Percentiles rank a stretch among this genome's conserved stretches.
Evolutionary conservation across 2,888 invertebrate genomes (phyloP).

Genomic region (Serrognathus titanus): DNA sequence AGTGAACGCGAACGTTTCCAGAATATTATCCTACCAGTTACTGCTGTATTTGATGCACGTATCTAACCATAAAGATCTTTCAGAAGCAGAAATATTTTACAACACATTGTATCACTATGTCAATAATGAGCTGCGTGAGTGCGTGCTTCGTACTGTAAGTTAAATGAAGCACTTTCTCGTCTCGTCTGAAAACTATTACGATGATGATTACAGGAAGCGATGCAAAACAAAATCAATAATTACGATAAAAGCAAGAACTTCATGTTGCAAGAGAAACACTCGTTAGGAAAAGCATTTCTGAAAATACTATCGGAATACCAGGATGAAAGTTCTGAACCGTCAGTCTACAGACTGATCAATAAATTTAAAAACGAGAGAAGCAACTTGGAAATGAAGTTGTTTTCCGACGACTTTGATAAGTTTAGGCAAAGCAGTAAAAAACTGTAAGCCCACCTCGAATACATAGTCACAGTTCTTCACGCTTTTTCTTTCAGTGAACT

Average conservation of each 20-base stretch:
- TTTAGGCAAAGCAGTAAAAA: background rate
- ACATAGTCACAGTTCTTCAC: background rate
- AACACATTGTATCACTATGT: constrained; percentile 5
- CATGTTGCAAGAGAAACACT: constrained; percentile 1
- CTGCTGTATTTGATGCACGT: constrained; percentile 7
- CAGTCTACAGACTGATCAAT: background rate
- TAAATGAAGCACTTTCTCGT: too few species aligned
- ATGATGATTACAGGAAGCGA: constrained; percentile 9
- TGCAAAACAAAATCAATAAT: constrained; percentile 6
- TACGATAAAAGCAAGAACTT: constrained; percentile 1
- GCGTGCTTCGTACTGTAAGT: constrained; percentile 9
- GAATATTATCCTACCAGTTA: constrained; percentile 9
- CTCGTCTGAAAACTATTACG: too few species aligned
- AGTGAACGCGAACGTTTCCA: constrained; percentile 1
- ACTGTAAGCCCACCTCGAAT: background rate
- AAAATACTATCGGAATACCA: constrained; percentile 3
- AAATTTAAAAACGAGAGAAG: background rate
- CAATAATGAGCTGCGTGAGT: constrained; percentile 7
- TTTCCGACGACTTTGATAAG: background rate
- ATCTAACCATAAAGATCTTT: constrained; percentile 6
- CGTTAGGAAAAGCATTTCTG: constrained; percentile 3
- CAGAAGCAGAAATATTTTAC: constrained; percentile 5
- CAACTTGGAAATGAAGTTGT: background rate
- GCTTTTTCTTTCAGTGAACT: constrained; percentile 4
- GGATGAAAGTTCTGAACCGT: background rate